Evolutionary conservation across 1,140 invertebrate species (phyloP).

Genomic region (Chlorops oryzae): DNA sequence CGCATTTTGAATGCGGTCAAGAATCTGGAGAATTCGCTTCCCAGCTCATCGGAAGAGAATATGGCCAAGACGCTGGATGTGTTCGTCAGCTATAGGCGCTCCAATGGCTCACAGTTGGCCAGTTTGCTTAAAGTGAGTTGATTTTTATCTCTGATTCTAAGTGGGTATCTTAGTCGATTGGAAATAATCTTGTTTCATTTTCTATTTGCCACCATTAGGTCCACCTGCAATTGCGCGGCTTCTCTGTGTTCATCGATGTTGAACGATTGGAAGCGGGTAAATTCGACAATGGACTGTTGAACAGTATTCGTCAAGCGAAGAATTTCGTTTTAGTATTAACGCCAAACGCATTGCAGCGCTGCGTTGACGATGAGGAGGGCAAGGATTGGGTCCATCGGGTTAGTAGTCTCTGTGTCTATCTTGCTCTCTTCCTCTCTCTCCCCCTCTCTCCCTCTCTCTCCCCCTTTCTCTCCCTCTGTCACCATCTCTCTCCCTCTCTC

Average conservation of each 20-base stretch:
- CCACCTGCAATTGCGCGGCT: slow-evolving; percentile 89
- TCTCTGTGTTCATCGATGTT: slow-evolving; percentile 93
- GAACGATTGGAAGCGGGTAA: slow-evolving; percentile 94
- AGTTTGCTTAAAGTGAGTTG: slow-evolving; percentile 66
- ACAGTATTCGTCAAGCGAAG: slow-evolving; percentile 93
- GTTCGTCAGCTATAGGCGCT: slow-evolving; percentile 96
- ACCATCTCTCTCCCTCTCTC: too few relatives aligned
- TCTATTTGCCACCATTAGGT: slow-evolving; percentile 51
- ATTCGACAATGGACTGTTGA: slow-evolving; percentile 95
- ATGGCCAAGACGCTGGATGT: slow-evolving; percentile 88
- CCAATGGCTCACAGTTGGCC: slow-evolving; percentile 96
- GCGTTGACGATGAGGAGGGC: slow-evolving; percentile 83
- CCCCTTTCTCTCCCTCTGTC: too few relatives aligned
- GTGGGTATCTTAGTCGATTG: too few relatives aligned
- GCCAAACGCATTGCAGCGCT: slow-evolving; percentile 88
- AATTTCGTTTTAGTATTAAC: slow-evolving; percentile 96
- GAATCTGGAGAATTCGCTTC: slow-evolving; percentile 60
- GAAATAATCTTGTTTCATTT: too few relatives aligned
- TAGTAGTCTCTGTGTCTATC: too few relatives aligned
- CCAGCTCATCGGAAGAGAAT: slow-evolving; percentile 64
- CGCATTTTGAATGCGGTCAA: slow-evolving; percentile 84
- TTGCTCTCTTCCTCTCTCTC: neutral
- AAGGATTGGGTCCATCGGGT: slow-evolving; percentile 99
- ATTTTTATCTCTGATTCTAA: too few relatives aligned
- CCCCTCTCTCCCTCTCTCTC: too few relatives aligned